Conservation (phyloP, 2,888 invertebrate species). For the Aphidius colemani region DNA sequence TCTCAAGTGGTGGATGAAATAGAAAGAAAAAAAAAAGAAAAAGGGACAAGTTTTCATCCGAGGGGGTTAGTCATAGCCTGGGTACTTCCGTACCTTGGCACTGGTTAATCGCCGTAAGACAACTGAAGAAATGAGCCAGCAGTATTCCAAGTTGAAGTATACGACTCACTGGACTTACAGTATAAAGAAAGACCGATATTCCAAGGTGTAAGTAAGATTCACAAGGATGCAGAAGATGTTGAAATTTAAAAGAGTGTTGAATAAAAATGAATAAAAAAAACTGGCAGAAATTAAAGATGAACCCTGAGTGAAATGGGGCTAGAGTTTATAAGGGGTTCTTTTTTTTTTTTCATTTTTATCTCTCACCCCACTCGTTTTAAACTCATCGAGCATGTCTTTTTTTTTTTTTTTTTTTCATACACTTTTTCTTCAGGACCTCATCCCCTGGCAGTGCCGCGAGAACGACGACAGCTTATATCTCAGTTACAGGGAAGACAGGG, state of each 20-base stretch:
- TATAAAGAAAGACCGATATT: background rate
- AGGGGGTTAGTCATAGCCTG: constrained; percentile 27
- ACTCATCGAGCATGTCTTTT: constrained; percentile 21
- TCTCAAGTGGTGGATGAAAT: constrained; percentile 16
- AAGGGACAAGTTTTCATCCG: background rate
- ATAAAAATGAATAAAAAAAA: constrained; percentile 46
- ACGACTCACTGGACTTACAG: no score
- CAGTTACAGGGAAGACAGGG: constrained; percentile 27
- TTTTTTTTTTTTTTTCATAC: background rate
- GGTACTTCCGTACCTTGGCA: constrained; percentile 27
- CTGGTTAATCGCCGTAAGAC: constrained; percentile 61
- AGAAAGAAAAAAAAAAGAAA: no score
- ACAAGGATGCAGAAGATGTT: constrained; percentile 31
- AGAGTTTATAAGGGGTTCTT: constrained; percentile 56
- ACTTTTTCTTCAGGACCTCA: background rate
- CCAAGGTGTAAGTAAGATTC: constrained; percentile 24
- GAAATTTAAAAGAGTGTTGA: constrained; percentile 57
- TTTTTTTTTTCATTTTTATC: constrained; percentile 18
- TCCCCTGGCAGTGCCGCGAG: constrained; percentile 27
- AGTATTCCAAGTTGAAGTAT: constrained; percentile 27
- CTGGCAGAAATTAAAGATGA: constrained; percentile 61
- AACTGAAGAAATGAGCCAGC: constrained; percentile 59
- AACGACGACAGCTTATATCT: constrained; percentile 20
- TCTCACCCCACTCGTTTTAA: constrained; percentile 20
- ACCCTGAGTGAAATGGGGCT: constrained; percentile 59